phyloP scores from a whole-genome alignment of 2,888 invertebrate genomes.

The Panzeria rudis region DNA sequence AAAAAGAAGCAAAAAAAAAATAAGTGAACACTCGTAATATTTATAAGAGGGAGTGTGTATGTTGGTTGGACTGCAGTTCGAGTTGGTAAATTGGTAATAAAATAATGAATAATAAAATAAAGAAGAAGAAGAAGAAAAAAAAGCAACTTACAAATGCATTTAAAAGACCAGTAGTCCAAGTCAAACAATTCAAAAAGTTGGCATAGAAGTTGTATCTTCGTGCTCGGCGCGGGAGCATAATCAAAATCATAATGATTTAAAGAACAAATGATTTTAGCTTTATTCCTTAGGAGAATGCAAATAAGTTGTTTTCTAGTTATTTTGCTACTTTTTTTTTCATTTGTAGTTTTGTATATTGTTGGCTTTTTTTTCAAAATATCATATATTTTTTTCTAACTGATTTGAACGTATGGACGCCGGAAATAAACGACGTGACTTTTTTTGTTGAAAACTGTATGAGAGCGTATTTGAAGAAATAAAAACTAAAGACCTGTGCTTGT shows the following conservation, averaged over 20 bases:
- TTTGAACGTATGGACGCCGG: conserved; percentile 77
- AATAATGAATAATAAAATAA: conserved; percentile 38
- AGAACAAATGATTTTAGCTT: conserved; percentile 56
- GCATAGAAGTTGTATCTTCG: conserved; percentile 34
- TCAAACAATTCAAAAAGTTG: conserved; percentile 53
- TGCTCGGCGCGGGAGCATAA: conserved; percentile 31
- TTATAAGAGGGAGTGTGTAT: conserved; percentile 30
- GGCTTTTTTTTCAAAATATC: conserved; percentile 19
- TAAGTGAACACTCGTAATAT: conserved; percentile 24
- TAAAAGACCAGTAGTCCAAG: conserved; percentile 63
- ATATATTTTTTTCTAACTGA: conserved; percentile 52
- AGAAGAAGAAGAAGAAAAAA: not conserved
- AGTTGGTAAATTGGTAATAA: conserved; percentile 62
- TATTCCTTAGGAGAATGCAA: conserved; percentile 66
- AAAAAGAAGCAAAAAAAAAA: not conserved
- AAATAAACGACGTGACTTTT: conserved; percentile 83
- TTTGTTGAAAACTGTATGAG: conserved; percentile 68
- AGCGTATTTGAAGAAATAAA: conserved; percentile 17
- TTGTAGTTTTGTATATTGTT: conserved; percentile 18
- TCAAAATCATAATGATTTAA: conserved; percentile 58
- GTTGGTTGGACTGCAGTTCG: conserved; percentile 41
- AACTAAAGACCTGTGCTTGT: conserved; percentile 19
- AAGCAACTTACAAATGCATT: conserved; percentile 42
- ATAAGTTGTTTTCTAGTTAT: conserved; percentile 66
- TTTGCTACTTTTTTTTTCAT: conserved; percentile 30